Evolutionary conservation across 2,797 vertebrate genomes (phyloP).

Genomic region (Zalophus californianus): DNA sequence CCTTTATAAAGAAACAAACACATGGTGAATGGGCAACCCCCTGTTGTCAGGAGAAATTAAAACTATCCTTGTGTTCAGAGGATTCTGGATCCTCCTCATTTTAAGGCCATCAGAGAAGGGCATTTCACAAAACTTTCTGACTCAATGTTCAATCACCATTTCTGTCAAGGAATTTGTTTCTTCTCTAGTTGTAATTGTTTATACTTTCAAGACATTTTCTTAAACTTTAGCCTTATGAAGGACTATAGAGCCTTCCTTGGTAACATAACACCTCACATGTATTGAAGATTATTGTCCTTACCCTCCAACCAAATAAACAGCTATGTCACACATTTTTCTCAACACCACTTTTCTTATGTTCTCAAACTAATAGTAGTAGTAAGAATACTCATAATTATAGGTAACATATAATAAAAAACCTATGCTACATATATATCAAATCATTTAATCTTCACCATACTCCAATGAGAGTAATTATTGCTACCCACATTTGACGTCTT

Average conservation of each 20-base stretch:
- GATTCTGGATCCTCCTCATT: neutral
- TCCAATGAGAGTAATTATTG: neutral
- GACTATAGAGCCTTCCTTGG: neutral
- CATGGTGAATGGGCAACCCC: neutral
- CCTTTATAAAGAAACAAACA: neutral
- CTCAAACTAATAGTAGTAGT: neutral
- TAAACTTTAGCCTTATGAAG: neutral
- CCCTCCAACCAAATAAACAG: neutral
- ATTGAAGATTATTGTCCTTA: neutral
- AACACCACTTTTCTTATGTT: neutral
- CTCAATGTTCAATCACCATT: slow-evolving; percentile 28
- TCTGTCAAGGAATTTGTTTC: neutral
- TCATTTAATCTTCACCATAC: neutral
- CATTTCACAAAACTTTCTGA: neutral
- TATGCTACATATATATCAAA: neutral
- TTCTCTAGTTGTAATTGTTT: neutral
- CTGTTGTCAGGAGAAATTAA: neutral
- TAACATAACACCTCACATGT: neutral
- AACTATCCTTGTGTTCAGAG: neutral
- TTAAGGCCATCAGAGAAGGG: neutral
- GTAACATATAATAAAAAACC: neutral
- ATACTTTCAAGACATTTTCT: neutral
- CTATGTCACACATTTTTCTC: neutral
- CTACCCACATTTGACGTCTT: neutral
- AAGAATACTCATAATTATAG: neutral